Percentiles rank a stretch among this genome's conserved stretches.
These are phyloP conservation scores for Cheumatopsyche charites DNA, from an alignment of 1,140 invertebrate species.

Conservation along the genomic window DNA sequence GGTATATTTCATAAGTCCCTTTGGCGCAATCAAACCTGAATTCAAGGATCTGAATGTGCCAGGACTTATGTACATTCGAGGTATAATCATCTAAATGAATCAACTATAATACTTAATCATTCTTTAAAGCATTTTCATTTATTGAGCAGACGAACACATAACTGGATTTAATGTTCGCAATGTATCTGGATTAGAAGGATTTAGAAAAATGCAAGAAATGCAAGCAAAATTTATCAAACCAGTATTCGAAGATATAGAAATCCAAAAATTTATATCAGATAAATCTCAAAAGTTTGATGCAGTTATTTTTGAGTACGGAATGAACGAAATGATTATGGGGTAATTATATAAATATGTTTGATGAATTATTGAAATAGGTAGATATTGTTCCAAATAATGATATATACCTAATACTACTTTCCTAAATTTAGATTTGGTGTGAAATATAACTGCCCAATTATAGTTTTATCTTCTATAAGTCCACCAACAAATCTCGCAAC, in stretches of 20 bases:
- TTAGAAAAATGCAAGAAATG: constrained; percentile 9
- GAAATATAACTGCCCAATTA: constrained; percentile 29
- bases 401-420: no score
- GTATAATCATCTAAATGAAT: no score
- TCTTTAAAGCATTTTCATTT: no score
- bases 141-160: neutral
- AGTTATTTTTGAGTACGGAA: constrained; percentile 31
- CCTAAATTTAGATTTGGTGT: constrained; percentile 23
- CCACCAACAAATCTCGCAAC: neutral
- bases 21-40: neutral
- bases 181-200: neutral
- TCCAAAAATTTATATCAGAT: constrained; percentile 33
- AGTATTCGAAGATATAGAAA: constrained; percentile 6
- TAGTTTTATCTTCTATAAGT: constrained; percentile 7
- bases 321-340: constrained; percentile 26
- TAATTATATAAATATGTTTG: constrained; percentile 16
- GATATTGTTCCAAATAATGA: no score
- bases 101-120: no score
- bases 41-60: neutral
- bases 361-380: neutral
- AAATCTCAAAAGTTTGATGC: constrained; percentile 40
- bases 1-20: neutral
- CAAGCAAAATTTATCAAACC: neutral
- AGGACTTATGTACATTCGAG: neutral
- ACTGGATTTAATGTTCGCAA: constrained; percentile 16